These are phyloP conservation scores for Astur gentilis DNA, from an alignment of 2,113 vertebrate species.

Conservation along the genomic window DNA sequence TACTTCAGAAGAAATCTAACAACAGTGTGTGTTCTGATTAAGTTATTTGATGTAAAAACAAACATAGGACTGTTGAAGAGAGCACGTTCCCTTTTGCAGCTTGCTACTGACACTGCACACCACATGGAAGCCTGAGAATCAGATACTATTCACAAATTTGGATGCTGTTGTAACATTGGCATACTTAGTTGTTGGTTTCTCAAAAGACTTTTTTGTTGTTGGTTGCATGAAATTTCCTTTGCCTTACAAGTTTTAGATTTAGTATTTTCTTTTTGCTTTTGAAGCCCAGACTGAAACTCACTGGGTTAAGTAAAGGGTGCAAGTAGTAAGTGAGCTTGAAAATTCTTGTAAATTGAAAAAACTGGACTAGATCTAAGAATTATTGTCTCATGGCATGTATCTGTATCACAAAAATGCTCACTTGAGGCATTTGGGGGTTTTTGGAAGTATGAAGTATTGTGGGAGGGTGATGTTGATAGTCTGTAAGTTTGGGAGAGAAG, in stretches of 20 bases:
- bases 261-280: background rate
- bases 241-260: background rate
- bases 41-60: slow-evolving; percentile 71
- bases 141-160: background rate
- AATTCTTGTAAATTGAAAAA: background rate
- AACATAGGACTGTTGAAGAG: background rate
- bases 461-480: background rate
- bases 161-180: background rate
- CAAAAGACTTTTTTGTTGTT: background rate
- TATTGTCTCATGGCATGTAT: background rate
- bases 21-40: slow-evolving; percentile 75
- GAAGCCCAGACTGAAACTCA: background rate
- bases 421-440: background rate
- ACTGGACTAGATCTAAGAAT: background rate
- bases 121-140: background rate
- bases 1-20: slow-evolving; percentile 73
- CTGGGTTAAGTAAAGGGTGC: background rate
- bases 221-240: background rate
- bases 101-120: background rate
- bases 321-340: background rate
- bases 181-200: background rate
- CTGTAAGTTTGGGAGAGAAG: background rate
- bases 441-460: background rate
- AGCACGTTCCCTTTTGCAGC: background rate
- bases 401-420: background rate